Evolutionary conservation across 2,113 vertebrate species (phyloP), one percentile per base, ranked within the genome.

Genomic region (Lycaon pictus): DNA sequence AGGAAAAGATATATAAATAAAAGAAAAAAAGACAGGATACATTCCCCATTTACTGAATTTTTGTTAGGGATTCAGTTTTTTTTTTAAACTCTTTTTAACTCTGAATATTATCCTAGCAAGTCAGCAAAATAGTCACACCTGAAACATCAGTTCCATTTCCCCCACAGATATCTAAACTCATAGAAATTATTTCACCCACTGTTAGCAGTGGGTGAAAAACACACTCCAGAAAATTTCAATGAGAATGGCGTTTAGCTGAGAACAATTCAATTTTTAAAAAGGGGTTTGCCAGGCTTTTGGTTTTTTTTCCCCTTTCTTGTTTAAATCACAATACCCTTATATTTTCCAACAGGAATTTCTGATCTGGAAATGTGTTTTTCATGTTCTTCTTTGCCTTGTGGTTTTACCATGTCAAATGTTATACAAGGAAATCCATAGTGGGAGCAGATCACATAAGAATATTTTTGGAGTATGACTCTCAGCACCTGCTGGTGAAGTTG

Each of bases 401-500:
- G 37, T 82, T 94, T 91, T 82, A 88, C 51, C 58, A 77, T 60
- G 48, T 93, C 71, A 91, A 95, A 94, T 95, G 71, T 96, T 10
- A 5, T 9, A 25, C 56, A 7, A 69, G 56, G 63, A 87, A 98
- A 97, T 95, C 43, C 58, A 94, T 65, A 16, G 76, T 86, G 88
- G 56, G 93, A 89, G 63, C 51, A 67, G 90, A 97, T 97, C 89
- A 56, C 88, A 25, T 62, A 89, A 89, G 90, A 96, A 92, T 92
- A n/a, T 93, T 87, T 32, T 95, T 22, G 0, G 82, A 94, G 87
- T 90, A 17, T 0, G 86, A 97, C 97, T 98, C 43, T 92, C 80
- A 98, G 76, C 96, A 98, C 96, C 97, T 98, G 97, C 97, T 97
- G 85, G 88, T 98, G 1, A 97, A 86, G 15, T 65, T 98, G 98